Conservation (phyloP, 2,113 vertebrate genomes). For the Xerus inauris region DNA sequence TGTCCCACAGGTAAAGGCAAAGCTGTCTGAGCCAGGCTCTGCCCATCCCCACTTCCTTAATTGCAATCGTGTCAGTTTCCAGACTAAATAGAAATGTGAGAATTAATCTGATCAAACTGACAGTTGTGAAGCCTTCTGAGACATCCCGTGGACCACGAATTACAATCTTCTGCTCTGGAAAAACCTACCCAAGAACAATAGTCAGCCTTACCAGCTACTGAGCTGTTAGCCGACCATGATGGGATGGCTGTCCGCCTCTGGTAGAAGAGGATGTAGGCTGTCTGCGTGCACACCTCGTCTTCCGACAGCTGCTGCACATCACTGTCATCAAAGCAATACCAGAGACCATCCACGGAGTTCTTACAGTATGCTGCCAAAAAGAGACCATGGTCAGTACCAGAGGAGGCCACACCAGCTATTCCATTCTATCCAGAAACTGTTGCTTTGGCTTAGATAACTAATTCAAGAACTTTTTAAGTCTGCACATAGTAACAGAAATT, state of each 20-base stretch:
- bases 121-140: background rate
- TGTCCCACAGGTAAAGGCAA: rapidly evolving
- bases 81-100: background rate
- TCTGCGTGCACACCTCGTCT: slow-evolving; percentile 96
- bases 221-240: slow-evolving; percentile 98
- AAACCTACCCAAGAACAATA: background rate
- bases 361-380: slow-evolving; percentile 94
- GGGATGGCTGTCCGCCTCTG: slow-evolving; percentile 96
- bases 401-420: rapidly evolving
- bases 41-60: background rate
- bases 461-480: background rate
- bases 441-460: background rate
- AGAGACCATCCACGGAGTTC: slow-evolving; percentile 97
- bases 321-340: slow-evolving; percentile 99
- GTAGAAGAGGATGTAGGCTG: slow-evolving; percentile 98
- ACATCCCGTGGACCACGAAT: background rate
- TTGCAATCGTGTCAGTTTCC: background rate
- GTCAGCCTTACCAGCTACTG: slow-evolving; percentile 92
- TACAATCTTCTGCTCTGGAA: background rate
- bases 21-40: background rate
- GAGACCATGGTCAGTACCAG: background rate
- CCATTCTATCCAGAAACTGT: background rate
- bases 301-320: slow-evolving; percentile 95
- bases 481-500: background rate
- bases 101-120: background rate